These are phyloP conservation scores for Apotomis turbidana DNA, from an alignment of 2,888 invertebrate species.

Conservation along the genomic window DNA sequence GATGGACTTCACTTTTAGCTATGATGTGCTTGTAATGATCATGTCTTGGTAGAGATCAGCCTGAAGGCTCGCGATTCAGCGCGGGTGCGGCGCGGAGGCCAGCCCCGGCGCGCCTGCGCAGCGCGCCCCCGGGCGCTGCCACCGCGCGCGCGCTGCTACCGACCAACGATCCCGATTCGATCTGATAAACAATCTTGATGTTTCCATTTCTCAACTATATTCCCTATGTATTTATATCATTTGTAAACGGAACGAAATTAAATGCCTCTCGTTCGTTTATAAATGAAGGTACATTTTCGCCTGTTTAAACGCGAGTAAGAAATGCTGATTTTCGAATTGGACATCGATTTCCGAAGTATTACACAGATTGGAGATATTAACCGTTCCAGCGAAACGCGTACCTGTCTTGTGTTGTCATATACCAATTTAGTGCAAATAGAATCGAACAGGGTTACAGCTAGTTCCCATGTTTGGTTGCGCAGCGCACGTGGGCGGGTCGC, in stretches of 20 bases:
- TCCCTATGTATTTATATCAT: conserved; percentile 7
- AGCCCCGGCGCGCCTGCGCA: background rate
- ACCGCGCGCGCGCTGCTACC: conserved; percentile 16
- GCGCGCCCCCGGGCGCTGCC: conserved; percentile 37
- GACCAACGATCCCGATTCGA: conserved; percentile 10
- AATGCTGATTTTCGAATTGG: background rate
- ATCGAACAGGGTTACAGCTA: background rate
- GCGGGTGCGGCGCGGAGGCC: conserved; percentile 39
- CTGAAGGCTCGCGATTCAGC: conserved; percentile 19
- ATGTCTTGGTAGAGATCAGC: conserved; percentile 1
- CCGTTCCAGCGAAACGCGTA: background rate
- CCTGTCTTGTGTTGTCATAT: background rate
- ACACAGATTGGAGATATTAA: background rate
- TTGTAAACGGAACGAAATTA: conserved; percentile 2
- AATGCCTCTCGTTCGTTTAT: background rate
- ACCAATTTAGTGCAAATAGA: background rate
- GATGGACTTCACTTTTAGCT: conserved; percentile 46
- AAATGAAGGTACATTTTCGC: background rate
- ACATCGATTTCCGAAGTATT: background rate
- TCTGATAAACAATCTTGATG: conserved; percentile 23
- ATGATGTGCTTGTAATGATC: background rate
- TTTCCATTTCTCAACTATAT: conserved; percentile 18
- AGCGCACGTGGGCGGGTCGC: conserved; percentile 28
- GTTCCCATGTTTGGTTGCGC: conserved; percentile 1
- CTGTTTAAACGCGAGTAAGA: background rate